Evolutionary conservation across 2,888 invertebrate genomes (phyloP).

Genomic region (Teleogryllus oceanicus): DNA sequence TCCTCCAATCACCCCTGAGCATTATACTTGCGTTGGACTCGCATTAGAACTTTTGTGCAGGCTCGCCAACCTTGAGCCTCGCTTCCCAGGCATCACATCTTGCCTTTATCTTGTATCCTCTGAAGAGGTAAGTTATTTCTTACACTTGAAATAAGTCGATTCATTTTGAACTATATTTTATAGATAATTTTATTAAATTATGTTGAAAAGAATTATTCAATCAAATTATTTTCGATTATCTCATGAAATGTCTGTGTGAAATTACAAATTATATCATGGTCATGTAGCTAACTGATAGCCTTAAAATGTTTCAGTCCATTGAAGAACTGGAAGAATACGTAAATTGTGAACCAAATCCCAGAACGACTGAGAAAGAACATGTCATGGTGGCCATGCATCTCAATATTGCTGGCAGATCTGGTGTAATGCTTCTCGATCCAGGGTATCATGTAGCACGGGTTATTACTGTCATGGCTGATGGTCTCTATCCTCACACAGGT

Average conservation of each 20-base stretch:
- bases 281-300: not conserved
- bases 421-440: conserved; percentile 80
- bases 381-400: conserved; percentile 76
- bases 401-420: conserved; percentile 67
- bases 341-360: conserved; percentile 41
- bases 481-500: conserved; percentile 82
- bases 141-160: too few species aligned
- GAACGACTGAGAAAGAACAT: conserved; percentile 79
- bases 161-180: too few species aligned
- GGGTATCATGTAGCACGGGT: conserved; percentile 86
- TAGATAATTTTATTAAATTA: too few species aligned
- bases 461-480: conserved; percentile 82
- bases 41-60: conserved; percentile 74
- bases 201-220: too few species aligned
- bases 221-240: too few species aligned
- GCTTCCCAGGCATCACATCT: conserved; percentile 64
- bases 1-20: conserved; percentile 71
- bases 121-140: conserved; percentile 65
- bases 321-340: conserved; percentile 50
- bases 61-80: conserved; percentile 58
- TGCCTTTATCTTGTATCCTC: conserved; percentile 76
- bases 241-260: too few species aligned
- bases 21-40: conserved; percentile 86
- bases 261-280: not conserved
- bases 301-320: conserved; percentile 45